Conservation (phyloP, 2,888 invertebrate genomes). For the Icerya purchasi region DNA sequence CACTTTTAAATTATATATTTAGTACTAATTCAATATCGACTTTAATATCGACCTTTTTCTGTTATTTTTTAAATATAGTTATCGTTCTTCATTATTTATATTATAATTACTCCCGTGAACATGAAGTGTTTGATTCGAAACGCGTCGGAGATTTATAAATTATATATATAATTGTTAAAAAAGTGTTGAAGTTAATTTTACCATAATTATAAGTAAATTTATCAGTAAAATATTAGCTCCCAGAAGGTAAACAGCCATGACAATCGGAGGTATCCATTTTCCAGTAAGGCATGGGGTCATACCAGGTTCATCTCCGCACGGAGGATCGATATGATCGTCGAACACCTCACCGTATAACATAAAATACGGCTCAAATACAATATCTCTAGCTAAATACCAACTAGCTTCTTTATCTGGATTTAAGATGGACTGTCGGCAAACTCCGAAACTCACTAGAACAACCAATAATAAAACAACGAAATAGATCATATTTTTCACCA, state of each 20-base stretch:
- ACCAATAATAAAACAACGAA: conserved; percentile 89
- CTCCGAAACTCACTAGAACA: conserved; percentile 91
- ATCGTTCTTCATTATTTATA: too few species aligned
- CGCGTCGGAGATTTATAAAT: too few species aligned
- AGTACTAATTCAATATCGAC: too few species aligned
- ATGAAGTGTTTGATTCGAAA: too few species aligned
- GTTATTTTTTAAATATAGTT: too few species aligned
- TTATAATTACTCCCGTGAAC: too few species aligned
- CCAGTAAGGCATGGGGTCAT: conserved; percentile 57
- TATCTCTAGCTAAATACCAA: conserved; percentile 76
- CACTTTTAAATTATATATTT: too few species aligned
- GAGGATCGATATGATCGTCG: conserved; percentile 83
- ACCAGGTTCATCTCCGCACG: conserved; percentile 50
- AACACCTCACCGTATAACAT: conserved; percentile 99
- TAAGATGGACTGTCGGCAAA: conserved; percentile 81
- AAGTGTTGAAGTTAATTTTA: too few species aligned
- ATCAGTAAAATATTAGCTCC: conserved; percentile 92
- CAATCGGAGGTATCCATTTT: conserved; percentile 81
- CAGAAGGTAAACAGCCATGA: conserved; percentile 88
- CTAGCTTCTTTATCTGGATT: conserved; percentile 71
- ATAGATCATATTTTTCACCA: conserved; percentile 97
- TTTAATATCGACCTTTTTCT: too few species aligned
- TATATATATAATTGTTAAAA: too few species aligned
- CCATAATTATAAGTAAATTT: conserved; percentile 88
- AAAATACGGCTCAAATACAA: conserved; percentile 77